Base-by-base conservation (phyloP, 1,140 invertebrate genomes). In the Drosophila lacteicornis region DNA sequence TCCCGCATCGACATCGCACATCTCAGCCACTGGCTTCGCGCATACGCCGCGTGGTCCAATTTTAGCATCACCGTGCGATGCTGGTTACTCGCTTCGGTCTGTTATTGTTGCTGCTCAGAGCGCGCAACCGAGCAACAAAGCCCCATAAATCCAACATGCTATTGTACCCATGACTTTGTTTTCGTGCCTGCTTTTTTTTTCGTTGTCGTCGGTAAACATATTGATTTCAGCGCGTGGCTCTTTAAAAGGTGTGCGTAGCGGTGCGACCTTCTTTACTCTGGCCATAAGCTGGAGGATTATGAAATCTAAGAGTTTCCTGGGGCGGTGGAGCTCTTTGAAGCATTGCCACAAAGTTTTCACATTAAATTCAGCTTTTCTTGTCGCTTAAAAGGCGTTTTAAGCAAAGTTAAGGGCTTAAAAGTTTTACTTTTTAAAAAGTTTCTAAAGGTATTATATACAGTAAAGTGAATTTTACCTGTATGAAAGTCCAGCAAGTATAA, bases 201-300 rank as follows among this genome's bases (percentile, higher is more conserved):
- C 49, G n/a, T 17, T 30, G 27, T 33, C 17, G 47, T 33, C 15
- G 57, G 84, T 87, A 87, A 88, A 87, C 84, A 87, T 74, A 70
- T 83, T 80, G 77, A 75, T 80, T 78, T 47, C 58, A 77, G 77
- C 80, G 84, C 81, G 85, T 87, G 84, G 73, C 80, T 49, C 30
- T 85, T 55, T 50, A 74, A 62, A 50, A 69, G 53, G 38, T 65
- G 40, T 50, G 36, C 22, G 19, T 19, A 11, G n/a, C 36, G 33
- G 15, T 12, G 51, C 66, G 46, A 50, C 56, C 38, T 49, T 50
- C 36, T 50, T 53, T 13, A 11, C 33, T 40, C 6, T 25, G 47
- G 25, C 42, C 53, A 19, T 30, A 33, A 19, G 36, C 43, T 6
- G 19, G 17, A 47, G 65, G 45, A 66, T 66, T 68, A 68, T 43